phyloP scores from a whole-genome alignment of 2,113 vertebrate genomes.

The Megalops atlanticus region DNA sequence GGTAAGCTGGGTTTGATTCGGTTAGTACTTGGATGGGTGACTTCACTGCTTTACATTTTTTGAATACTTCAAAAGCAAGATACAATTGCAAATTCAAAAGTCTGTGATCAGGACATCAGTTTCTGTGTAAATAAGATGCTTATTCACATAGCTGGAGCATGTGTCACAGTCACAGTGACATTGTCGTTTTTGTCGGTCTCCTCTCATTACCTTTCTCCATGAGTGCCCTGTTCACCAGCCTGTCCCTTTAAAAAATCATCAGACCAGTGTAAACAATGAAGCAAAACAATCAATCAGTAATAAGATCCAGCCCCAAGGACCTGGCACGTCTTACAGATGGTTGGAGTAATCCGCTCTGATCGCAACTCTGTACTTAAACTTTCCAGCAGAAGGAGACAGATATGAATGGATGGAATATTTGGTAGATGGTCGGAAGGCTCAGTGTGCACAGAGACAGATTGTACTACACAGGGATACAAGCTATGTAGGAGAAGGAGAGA shows the following conservation, averaged over 20 bases:
- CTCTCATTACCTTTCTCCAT: background rate
- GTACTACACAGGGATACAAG: background rate
- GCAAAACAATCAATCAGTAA: constrained; percentile 28
- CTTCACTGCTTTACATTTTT: too few species aligned
- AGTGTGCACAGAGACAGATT: background rate
- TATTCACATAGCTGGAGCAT: too few species aligned
- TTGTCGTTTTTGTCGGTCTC: background rate
- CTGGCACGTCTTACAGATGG: constrained; percentile 19
- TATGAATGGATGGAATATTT: constrained; percentile 8
- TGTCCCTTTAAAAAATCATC: constrained; percentile 5
- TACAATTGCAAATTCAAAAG: too few species aligned
- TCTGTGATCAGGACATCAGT: too few species aligned
- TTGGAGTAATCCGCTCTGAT: constrained; percentile 20
- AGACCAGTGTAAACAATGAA: constrained; percentile 23
- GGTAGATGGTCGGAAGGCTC: background rate
- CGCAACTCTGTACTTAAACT: constrained; percentile 16
- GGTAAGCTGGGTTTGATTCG: background rate
- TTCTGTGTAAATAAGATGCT: too few species aligned
- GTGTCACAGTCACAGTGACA: too few species aligned
- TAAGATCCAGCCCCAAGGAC: background rate
- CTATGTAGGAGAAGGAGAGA: background rate
- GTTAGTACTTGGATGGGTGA: background rate
- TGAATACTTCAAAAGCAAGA: too few species aligned
- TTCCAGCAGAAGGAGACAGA: constrained; percentile 5
- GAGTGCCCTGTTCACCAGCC: background rate